Evolutionary conservation across 1,140 invertebrate species (phyloP), one percentile per base, ranked within the genome.

Genomic region (Stegodyphus mimosarum): DNA sequence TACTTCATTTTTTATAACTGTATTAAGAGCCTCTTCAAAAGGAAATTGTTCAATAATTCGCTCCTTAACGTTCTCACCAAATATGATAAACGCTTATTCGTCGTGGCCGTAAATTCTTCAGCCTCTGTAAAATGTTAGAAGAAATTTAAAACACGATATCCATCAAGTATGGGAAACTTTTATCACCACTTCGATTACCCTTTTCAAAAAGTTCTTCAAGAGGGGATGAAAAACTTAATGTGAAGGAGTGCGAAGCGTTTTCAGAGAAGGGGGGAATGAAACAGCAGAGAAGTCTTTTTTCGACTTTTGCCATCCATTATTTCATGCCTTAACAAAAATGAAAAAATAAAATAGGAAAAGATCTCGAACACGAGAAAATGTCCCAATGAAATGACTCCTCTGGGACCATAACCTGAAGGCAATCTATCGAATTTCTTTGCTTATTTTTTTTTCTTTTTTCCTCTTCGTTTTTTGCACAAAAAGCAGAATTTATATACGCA

Each of bases 401-500:
- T 6, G 71, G 67, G 70, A 49, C 71, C 49, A 51, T 74, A 74
- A 73, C 80, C 80, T 64, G 71, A 83, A 83, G 70, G 80, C 80
- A 74, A 83, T 83, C 80, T 74, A 73, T 83, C 70, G 67, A 51
- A 33, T 64, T 49, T 17, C 33, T 33, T 33, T 33, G 33, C 33
- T 33, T 33, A 33, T 33, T 33, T 33, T 33, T 33, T 33, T 3
- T 49, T 81, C 67, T 71, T 83, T 83, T 79, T 49, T 15, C 4
- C n/a, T 11, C 60, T 80, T 17, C 50, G 49, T 74, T n/a, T 51
- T 70, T 72, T 33, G 33, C 33, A 64, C 52, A 53, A 74, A 78
- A 83, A 83, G 71, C 74, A 83, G 71, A 83, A 83, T 83, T 83
- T 83, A 83, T 83, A 83, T 83, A 74, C 80, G 80, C 74, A 70